phyloP scores from a whole-genome alignment of 1,140 invertebrate genomes.

The Pseudobourletiella spinata region DNA sequence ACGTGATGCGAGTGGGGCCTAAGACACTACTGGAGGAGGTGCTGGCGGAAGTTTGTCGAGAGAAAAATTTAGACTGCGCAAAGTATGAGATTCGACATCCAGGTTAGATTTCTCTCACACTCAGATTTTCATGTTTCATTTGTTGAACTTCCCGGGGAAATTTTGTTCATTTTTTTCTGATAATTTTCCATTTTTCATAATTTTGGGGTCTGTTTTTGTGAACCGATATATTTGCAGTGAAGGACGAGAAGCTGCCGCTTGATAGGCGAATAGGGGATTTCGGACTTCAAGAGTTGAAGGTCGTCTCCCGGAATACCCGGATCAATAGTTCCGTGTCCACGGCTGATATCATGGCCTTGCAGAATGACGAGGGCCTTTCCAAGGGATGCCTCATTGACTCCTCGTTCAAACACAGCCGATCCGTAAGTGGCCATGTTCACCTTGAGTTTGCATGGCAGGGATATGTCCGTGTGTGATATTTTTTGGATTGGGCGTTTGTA shows the following conservation, averaged over 20 bases:
- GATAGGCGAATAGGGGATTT: conserved; percentile 54
- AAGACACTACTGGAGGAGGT: conserved; percentile 56
- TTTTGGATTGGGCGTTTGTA: no score
- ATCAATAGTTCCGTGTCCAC: conserved; percentile 50
- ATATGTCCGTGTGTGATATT: not conserved
- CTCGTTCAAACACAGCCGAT: conserved; percentile 41
- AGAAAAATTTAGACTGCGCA: conserved; percentile 62
- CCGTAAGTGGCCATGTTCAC: conserved; percentile 38
- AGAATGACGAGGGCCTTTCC: conserved; percentile 49
- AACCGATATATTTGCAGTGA: conserved; percentile 42
- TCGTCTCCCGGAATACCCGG: conserved; percentile 48
- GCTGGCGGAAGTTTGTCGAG: conserved; percentile 63
- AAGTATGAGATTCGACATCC: conserved; percentile 73
- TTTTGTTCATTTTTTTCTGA: not conserved
- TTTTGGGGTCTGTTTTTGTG: not conserved
- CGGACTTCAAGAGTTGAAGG: conserved; percentile 54
- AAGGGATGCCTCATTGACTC: conserved; percentile 49
- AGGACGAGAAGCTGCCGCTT: conserved; percentile 52
- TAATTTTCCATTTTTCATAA: not conserved
- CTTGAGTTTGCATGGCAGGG: not conserved
- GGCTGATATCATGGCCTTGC: conserved; percentile 54
- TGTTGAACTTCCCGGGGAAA: not conserved
- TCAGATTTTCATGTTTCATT: conserved; percentile 20
- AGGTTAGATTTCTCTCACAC: conserved; percentile 45
- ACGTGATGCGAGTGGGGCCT: conserved; percentile 61